Percentiles rank a stretch among this genome's conserved stretches.
Conservation (phyloP, 2,113 vertebrate genomes). For the Cavia porcellus region DNA sequence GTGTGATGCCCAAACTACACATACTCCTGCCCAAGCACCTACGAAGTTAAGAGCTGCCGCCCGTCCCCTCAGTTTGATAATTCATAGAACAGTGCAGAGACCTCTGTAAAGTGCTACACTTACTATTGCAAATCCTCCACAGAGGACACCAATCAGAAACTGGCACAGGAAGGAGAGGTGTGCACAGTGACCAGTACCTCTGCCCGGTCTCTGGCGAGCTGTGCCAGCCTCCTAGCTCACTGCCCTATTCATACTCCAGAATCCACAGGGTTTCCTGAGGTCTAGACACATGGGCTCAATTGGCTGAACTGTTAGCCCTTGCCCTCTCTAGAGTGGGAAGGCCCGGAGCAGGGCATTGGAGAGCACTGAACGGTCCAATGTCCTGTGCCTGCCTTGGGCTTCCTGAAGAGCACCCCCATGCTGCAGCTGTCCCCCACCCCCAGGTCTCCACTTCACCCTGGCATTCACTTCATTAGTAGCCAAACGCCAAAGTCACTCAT, state of each 20-base stretch:
- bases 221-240: background rate
- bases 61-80: background rate
- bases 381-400: background rate
- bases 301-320: background rate
- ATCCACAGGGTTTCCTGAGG: background rate
- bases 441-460: no score
- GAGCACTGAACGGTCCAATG: background rate
- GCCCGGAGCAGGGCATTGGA: accelerated
- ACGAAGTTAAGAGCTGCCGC: background rate
- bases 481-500: background rate
- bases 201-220: background rate
- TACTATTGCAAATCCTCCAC: background rate
- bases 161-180: background rate
- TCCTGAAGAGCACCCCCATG: background rate
- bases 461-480: background rate
- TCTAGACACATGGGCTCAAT: background rate
- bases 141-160: background rate
- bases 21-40: background rate
- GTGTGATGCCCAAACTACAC: background rate
- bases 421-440: background rate
- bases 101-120: background rate
- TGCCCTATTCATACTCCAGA: background rate
- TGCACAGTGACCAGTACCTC: background rate
- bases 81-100: background rate
- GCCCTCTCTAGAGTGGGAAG: background rate